These are phyloP conservation scores for Troides aeacus DNA, from an alignment of 2,888 invertebrate species.

Conservation along the genomic window DNA sequence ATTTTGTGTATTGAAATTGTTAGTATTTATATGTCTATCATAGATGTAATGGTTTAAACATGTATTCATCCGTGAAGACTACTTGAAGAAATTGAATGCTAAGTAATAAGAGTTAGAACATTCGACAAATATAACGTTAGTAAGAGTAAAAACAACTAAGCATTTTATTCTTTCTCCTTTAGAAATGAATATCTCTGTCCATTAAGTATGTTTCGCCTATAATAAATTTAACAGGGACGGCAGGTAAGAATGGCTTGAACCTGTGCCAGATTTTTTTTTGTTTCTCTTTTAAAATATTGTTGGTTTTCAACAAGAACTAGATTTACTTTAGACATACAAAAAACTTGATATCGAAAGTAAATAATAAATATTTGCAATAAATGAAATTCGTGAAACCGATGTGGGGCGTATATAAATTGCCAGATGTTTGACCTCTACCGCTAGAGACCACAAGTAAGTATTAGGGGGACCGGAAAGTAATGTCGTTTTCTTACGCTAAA, in stretches of 20 bases:
- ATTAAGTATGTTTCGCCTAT: constrained; percentile 23
- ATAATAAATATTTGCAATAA: no score
- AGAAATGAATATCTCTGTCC: constrained; percentile 22
- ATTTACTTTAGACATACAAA: background rate
- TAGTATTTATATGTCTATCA: background rate
- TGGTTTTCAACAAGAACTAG: background rate
- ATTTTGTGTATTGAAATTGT: no score
- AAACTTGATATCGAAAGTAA: no score
- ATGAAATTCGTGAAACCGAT: no score
- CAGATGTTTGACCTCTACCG: no score
- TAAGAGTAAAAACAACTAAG: background rate
- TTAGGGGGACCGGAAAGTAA: no score
- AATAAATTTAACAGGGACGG: constrained; percentile 26
- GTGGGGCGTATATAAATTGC: no score
- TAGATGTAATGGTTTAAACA: no score
- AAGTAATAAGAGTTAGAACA: background rate
- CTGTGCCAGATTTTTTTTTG: constrained; percentile 22
- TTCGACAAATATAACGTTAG: background rate
- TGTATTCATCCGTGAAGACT: no score
- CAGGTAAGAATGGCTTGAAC: constrained; percentile 20
- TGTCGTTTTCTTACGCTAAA: no score
- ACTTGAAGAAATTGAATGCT: background rate
- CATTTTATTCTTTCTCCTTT: constrained; percentile 8
- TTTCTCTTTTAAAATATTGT: background rate
- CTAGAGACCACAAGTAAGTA: no score